Evolutionary conservation across 2,888 invertebrate genomes (phyloP), one percentile per base, ranked within the genome.

Genomic region (Xanthorhoe designata): DNA sequence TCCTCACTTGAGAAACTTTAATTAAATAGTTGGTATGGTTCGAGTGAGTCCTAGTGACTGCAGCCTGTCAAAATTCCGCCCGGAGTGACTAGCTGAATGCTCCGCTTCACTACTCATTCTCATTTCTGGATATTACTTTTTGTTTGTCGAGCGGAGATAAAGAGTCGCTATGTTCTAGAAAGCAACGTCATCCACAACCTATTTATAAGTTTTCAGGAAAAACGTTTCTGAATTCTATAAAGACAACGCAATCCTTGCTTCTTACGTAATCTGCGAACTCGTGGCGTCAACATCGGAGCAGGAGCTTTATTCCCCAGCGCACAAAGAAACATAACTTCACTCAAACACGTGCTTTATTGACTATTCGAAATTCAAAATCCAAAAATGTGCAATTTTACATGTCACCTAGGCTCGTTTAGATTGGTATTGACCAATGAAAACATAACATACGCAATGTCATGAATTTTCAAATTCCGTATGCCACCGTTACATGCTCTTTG

Each of bases 151-250:
- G 29, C 45, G 32, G 15, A 5, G 15, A 15, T 53, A 53, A 17
- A 19, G 10, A 15, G 15, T 15, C 29, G n/a, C 45, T 13, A 24
- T 13, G 15, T 45, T 29, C 29, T 45, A 29, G 42, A 53, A 15
- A 19, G 32, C 35, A 38, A 52, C 51, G 51, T 59, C 59, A 59
- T 59, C 51, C 38, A 24, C 24, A 19, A 51, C 35, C 51, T 59
- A 59, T 59, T 51, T 52, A 52, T 52, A 52, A 38, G 59, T 51
- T 52, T 59, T 51, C 42, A 52, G 59, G 15, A 59, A 38, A 38
- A 59, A 38, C 58, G 38, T 15, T 51, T 50, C 58, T 51, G 15
- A 5, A 15, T 19, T 54, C 18, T 35, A 13, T 38, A 15, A 17
- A 54, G 38, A 38, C 54, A 38, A 54, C 38, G 24, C 51, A 42